phyloP scores from a whole-genome alignment of 2,797 vertebrate species.

The Lacerta agilis region DNA sequence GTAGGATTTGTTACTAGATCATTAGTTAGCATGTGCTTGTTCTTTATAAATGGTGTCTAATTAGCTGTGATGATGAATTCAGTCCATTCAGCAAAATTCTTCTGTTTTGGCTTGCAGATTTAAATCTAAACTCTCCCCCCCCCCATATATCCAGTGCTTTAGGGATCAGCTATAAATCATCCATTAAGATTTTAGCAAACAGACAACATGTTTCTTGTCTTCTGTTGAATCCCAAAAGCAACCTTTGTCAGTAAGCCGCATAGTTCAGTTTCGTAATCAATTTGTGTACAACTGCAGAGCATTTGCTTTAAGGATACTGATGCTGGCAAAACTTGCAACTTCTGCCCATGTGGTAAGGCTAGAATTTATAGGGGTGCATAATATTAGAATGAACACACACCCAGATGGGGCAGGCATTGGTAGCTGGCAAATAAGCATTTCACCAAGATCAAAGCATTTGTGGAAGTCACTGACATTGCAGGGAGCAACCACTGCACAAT shows the following conservation, averaged over 20 bases:
- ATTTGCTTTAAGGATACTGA: neutral
- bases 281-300: neutral
- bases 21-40: conserved; percentile 30
- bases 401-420: neutral
- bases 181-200: neutral
- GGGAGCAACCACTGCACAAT: too few relatives aligned
- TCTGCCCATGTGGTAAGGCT: neutral
- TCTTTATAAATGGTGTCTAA: conserved; percentile 38
- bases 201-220: neutral
- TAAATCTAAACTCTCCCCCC: neutral
- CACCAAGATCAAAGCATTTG: neutral
- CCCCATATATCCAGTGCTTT: neutral
- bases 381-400: neutral
- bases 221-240: neutral
- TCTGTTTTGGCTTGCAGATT: neutral
- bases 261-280: neutral
- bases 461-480: neutral
- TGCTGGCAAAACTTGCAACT: neutral
- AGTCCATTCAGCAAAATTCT: conserved; percentile 28
- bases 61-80: conserved; percentile 29
- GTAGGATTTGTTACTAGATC: neutral
- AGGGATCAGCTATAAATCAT: neutral
- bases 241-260: neutral
- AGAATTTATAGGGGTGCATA: neutral
- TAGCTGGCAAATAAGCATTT: neutral